phyloP scores from a whole-genome alignment of 2,797 vertebrate genomes.

The Cheracebus regulus region DNA sequence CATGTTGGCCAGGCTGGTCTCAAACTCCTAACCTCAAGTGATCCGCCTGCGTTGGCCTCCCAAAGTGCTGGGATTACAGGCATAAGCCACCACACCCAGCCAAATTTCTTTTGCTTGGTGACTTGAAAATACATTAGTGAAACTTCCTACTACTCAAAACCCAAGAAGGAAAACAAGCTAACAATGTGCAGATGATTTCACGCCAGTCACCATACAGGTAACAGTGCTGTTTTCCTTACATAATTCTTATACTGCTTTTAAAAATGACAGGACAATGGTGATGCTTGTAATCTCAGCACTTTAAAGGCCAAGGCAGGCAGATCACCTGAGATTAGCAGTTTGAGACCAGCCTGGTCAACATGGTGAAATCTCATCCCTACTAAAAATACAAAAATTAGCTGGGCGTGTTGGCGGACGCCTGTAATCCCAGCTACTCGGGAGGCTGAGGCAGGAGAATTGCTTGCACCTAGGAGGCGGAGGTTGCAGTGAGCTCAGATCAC shows the following conservation, averaged over 20 bases:
- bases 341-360: background rate
- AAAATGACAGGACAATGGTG: background rate
- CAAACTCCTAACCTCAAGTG: too few species aligned
- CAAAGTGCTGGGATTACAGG: too few species aligned
- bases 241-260: slow-evolving; percentile 5
- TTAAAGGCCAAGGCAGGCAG: background rate
- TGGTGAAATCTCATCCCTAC: background rate
- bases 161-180: background rate
- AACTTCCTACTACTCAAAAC: background rate
- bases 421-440: background rate
- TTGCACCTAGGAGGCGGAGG: background rate
- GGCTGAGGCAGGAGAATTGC: background rate
- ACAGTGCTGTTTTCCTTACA: background rate
- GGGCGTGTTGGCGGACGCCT: background rate
- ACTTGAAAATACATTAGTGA: background rate
- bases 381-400: background rate
- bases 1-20: too few species aligned
- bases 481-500: background rate
- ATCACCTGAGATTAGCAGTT: background rate
- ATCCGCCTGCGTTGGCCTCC: too few species aligned
- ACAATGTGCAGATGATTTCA: background rate
- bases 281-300: background rate
- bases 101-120: background rate
- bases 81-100: too few species aligned
- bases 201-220: background rate